Conservation (phyloP, 1,140 invertebrate genomes). For the Temnothorax longispinosus region DNA sequence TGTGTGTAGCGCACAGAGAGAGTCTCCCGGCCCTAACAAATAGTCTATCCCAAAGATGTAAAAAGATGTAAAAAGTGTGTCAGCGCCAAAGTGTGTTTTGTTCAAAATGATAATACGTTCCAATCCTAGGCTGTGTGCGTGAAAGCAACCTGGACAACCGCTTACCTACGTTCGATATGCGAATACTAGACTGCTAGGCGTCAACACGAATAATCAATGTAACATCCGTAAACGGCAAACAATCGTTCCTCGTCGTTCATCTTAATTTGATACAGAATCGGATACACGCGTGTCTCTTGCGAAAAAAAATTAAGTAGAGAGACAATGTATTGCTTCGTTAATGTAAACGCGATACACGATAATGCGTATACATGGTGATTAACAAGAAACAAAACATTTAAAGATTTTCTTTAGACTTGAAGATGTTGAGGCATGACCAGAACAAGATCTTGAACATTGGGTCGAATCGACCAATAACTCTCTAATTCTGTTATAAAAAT, state of each 20-base stretch:
- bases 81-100: conserved; percentile 74
- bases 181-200: conserved; percentile 69
- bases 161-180: conserved; percentile 63
- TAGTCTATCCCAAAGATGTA: conserved; percentile 69
- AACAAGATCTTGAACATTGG: not conserved
- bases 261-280: not conserved
- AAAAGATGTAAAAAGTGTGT: conserved; percentile 69
- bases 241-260: not conserved
- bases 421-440: not conserved
- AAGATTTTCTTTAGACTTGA: not conserved
- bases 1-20: conserved; percentile 75
- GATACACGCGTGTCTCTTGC: not conserved
- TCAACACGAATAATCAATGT: not conserved
- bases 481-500: not conserved
- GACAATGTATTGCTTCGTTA: not conserved
- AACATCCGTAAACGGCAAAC: not conserved
- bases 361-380: not conserved
- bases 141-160: conserved; percentile 60
- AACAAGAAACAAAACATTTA: not conserved
- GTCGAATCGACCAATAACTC: not conserved
- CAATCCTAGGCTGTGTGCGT: conserved; percentile 64
- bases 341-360: not conserved
- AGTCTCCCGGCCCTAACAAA: conserved; percentile 73
- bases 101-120: conserved; percentile 59
- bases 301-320: not conserved